Conservation (phyloP, 2,113 vertebrate genomes). For the Hystrix cristata region DNA sequence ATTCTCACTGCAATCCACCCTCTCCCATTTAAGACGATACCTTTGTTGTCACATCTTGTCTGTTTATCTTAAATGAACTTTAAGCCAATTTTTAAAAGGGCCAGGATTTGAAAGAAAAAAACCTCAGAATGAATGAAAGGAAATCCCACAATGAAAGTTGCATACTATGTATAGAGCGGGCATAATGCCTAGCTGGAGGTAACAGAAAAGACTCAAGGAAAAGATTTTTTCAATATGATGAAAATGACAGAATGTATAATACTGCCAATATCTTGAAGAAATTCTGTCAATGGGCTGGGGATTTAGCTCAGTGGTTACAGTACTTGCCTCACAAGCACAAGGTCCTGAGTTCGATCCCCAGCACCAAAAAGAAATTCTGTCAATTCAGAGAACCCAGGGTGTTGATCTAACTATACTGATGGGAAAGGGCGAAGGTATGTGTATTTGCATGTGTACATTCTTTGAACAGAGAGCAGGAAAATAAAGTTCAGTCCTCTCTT, state of each 20-base stretch:
- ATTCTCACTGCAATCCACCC: not conserved
- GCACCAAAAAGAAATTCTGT: slow-evolving; percentile 1
- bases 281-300: not conserved
- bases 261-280: slow-evolving; percentile 29
- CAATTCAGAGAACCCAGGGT: not conserved
- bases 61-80: slow-evolving; percentile 26
- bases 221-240: slow-evolving; percentile 20
- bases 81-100: not conserved
- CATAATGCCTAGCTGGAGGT: too few relatives aligned
- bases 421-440: not conserved
- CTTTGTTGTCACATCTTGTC: not conserved
- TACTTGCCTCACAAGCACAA: too few relatives aligned
- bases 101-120: slow-evolving; percentile 12
- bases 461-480: not conserved
- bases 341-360: too few relatives aligned
- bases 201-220: not conserved
- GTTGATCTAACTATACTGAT: not conserved
- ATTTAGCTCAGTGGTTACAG: too few relatives aligned
- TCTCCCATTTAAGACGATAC: not conserved
- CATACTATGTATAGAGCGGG: not conserved
- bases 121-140: not conserved
- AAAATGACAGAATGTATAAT: slow-evolving; percentile 3
- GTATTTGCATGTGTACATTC: not conserved
- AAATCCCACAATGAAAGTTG: slow-evolving; percentile 10
- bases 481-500: not conserved